These are phyloP conservation scores for Herpailurus yagouaroundi DNA, from an alignment of 2,113 vertebrate genomes.

Conservation along the genomic window DNA sequence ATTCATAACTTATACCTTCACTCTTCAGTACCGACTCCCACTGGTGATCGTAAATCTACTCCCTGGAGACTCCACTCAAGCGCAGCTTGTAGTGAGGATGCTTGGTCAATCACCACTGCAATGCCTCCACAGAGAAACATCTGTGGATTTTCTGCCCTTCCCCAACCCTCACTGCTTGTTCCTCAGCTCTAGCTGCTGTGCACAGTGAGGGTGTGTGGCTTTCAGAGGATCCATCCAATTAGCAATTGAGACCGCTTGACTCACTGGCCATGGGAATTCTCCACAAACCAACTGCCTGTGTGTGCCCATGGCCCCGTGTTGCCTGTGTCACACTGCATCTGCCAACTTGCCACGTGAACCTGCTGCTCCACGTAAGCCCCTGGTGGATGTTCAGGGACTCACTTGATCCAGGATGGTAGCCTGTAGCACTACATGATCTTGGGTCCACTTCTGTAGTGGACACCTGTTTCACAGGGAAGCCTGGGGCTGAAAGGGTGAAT, in stretches of 20 bases:
- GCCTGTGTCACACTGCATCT: background rate
- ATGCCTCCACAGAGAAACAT: background rate
- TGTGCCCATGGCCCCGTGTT: background rate
- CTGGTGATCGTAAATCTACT: background rate
- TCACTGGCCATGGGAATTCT: background rate
- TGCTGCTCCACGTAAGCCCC: background rate
- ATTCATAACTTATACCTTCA: background rate
- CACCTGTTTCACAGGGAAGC: background rate
- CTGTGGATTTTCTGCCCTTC: background rate
- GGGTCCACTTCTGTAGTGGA: background rate
- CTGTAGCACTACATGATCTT: background rate
- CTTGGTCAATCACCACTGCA: background rate
- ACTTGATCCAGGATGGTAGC: background rate
- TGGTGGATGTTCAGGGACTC: background rate
- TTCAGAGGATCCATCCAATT: background rate
- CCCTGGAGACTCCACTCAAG: background rate
- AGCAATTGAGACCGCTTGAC: background rate
- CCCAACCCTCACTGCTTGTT: background rate
- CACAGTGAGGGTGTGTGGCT: background rate
- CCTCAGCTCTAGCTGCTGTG: background rate
- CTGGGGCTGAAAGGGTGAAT: background rate
- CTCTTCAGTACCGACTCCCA: background rate
- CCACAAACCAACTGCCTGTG: background rate
- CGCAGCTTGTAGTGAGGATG: rapidly evolving
- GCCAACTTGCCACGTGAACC: background rate